phyloP scores from a whole-genome alignment of 2,113 vertebrate species.

The Collichthys lucidus region DNA sequence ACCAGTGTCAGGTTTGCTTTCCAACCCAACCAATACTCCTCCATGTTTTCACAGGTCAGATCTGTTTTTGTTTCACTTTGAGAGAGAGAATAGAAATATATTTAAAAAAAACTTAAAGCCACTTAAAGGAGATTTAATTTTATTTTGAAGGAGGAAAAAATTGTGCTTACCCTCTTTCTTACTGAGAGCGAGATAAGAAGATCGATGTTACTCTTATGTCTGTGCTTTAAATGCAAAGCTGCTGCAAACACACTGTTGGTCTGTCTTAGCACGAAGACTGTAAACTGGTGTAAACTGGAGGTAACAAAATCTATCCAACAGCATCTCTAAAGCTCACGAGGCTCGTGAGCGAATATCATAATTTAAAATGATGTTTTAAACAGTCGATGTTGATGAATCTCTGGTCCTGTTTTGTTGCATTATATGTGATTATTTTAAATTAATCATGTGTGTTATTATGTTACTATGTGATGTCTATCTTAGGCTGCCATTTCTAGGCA shows the following conservation, averaged over 20 bases:
- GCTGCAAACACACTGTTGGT: background rate
- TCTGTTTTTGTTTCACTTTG: constrained; percentile 17
- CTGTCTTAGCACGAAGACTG: background rate
- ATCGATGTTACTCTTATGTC: background rate
- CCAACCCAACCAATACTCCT: constrained; percentile 48
- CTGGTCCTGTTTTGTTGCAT: background rate
- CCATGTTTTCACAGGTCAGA: constrained; percentile 52
- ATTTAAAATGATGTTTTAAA: too few species aligned
- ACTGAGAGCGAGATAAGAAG: background rate
- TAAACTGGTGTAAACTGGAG: background rate
- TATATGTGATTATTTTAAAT: background rate
- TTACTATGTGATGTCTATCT: too few species aligned
- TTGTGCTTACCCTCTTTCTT: background rate
- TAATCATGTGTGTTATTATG: background rate
- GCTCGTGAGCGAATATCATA: too few species aligned
- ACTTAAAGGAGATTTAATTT: background rate
- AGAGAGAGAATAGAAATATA: background rate
- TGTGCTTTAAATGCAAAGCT: background rate
- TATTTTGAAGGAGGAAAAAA: background rate
- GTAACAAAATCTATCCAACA: background rate
- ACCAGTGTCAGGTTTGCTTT: constrained; percentile 74
- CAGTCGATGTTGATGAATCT: too few species aligned
- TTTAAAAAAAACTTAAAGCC: too few species aligned
- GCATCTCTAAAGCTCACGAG: background rate
- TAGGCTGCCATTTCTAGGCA: too few species aligned